Evolutionary conservation across 2,113 vertebrate species (phyloP).

Genomic region (Pteropus alecto): DNA sequence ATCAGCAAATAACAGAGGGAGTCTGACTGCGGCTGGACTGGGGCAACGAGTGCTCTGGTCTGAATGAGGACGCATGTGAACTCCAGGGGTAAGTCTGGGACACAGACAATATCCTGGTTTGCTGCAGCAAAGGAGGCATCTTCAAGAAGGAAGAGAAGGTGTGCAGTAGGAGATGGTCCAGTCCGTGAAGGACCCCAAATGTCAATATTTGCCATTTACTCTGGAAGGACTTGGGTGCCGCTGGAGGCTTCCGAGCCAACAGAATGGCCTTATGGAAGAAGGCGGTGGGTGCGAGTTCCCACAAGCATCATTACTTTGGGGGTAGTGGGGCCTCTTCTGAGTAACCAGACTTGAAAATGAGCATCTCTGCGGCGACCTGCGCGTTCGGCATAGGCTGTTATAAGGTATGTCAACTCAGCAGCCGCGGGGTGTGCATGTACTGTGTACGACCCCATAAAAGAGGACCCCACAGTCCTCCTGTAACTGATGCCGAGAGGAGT

Average conservation of each 20-base stretch:
- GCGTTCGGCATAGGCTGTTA: not conserved
- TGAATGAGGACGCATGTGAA: not conserved
- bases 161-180: not conserved
- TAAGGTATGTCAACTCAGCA: not conserved
- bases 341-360: not conserved
- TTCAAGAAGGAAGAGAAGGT: not conserved
- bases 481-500: not conserved
- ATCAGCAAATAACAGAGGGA: not conserved
- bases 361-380: not conserved
- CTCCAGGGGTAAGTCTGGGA: not conserved
- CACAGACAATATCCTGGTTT: not conserved
- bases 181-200: not conserved
- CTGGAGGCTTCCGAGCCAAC: not conserved
- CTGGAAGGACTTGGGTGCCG: not conserved
- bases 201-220: not conserved
- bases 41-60: not conserved
- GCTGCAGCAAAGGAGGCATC: not conserved
- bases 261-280: not conserved
- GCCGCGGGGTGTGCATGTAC: not conserved
- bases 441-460: accelerated
- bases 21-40: not conserved
- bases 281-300: not conserved
- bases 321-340: not conserved
- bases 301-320: not conserved
- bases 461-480: not conserved